A percentile compares a stretch with the other conserved stretches of the same genome.
Conservation (phyloP, 2,888 invertebrate species). For the Hemistola chrysoprasaria region DNA sequence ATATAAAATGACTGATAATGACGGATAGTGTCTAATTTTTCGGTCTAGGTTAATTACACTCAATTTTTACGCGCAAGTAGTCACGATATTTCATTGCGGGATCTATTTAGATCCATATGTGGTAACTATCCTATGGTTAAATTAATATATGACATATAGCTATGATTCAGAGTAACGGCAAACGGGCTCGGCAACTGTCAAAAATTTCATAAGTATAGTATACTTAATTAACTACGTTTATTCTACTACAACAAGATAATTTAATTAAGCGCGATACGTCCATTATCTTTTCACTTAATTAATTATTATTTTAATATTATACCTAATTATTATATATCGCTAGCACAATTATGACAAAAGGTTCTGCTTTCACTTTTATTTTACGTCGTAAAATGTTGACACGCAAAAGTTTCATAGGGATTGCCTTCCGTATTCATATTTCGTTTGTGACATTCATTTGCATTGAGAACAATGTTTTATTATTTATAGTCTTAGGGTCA, state of each 20-base stretch:
- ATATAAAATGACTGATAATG: too few relatives aligned
- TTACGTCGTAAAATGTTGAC: slow-evolving; percentile 37
- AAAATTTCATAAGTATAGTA: too few relatives aligned
- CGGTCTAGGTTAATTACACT: too few relatives aligned
- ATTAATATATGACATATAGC: too few relatives aligned
- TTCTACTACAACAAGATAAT: too few relatives aligned
- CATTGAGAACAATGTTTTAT: slow-evolving; percentile 13
- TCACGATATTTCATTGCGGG: too few relatives aligned
- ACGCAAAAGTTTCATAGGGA: slow-evolving; percentile 45
- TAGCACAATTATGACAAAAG: slow-evolving; percentile 48
- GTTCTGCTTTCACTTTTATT: slow-evolving; percentile 36
- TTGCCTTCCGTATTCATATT: slow-evolving; percentile 32
- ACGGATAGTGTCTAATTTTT: too few relatives aligned
- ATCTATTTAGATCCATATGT: too few relatives aligned
- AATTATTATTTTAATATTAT: slow-evolving; percentile 41
- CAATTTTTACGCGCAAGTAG: too few relatives aligned
- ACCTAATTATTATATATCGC: slow-evolving; percentile 48
- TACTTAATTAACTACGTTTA: too few relatives aligned
- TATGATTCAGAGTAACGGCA: too few relatives aligned
- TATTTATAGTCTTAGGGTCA: slow-evolving; percentile 12
- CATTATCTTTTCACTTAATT: slow-evolving; percentile 48
- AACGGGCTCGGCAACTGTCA: slow-evolving; percentile 7
- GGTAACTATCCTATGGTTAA: too few relatives aligned
- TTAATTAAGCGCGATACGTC: slow-evolving; percentile 39
- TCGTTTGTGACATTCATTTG: slow-evolving; percentile 24